These are phyloP conservation scores for Scolanthus callimorphus DNA, from an alignment of 92 coral and sea anemone species.

Conservation along the genomic window DNA sequence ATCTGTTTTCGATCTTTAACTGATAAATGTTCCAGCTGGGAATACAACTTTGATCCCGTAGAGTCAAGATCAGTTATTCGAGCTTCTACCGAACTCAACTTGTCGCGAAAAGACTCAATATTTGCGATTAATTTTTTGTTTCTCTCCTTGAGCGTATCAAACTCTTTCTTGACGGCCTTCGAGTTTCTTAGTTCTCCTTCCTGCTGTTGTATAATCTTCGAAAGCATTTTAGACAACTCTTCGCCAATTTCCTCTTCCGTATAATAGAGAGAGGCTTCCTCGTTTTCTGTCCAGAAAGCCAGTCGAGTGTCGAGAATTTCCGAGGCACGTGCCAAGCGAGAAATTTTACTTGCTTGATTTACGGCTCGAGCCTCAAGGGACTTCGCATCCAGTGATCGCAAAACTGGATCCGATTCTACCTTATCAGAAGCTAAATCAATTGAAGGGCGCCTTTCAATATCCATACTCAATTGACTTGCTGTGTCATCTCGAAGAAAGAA, in stretches of 20 bases:
- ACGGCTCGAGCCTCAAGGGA: constrained; percentile 57
- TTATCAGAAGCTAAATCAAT: constrained; percentile 12
- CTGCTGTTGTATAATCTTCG: constrained; percentile 47
- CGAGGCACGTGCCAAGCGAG: constrained; percentile 54
- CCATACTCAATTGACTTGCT: background rate
- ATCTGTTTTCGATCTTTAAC: too few species aligned
- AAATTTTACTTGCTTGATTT: constrained; percentile 42
- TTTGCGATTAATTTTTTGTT: constrained; percentile 27
- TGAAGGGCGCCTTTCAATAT: background rate
- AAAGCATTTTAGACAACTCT: constrained; percentile 41
- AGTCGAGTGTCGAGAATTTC: constrained; percentile 44
- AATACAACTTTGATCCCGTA: constrained; percentile 46
- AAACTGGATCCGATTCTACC: constrained; percentile 28
- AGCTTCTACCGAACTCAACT: constrained; percentile 34
- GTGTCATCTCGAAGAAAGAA: constrained; percentile 48
- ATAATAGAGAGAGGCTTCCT: constrained; percentile 40
- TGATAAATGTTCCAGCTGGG: background rate
- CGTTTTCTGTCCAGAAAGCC: constrained; percentile 41
- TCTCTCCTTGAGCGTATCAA: constrained; percentile 27
- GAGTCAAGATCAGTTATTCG: constrained; percentile 59
- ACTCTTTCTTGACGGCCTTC: constrained; percentile 27
- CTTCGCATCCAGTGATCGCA: constrained; percentile 31
- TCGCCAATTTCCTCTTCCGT: constrained; percentile 63
- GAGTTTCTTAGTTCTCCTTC: constrained; percentile 45
- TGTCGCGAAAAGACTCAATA: constrained; percentile 34